Evolutionary conservation across 2,888 invertebrate species (phyloP), one percentile per base, ranked within the genome.

Genomic region (Acanthacorydalis orientalis): DNA sequence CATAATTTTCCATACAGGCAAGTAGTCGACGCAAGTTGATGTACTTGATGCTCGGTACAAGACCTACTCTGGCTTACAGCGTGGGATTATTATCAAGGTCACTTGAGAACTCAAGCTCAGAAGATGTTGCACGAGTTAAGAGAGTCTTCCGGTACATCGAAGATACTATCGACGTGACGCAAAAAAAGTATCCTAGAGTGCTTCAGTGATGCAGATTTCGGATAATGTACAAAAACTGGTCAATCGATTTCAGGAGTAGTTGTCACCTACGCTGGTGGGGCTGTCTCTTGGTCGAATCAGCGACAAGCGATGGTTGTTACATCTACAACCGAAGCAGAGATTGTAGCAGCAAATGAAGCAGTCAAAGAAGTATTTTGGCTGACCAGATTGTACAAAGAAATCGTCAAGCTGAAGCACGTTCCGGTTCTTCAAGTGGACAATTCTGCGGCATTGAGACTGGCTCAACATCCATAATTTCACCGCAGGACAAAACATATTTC

Each of bases 141-240:
- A 54, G 57, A 53, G 58, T 59, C 8, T 51, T 60, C 39, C 49
- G 57, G 7, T 60, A 60, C 46, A 48, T 59, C 23, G 50, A 52
- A 34, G 57, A 55, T 9, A 59, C 57, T 4, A 14, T 51, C 3
- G 50, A 57, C 46, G 31, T 47, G 7, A 56, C 55, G 4, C 54
- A 59, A 35, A 33, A 49, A 37, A 15, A 31, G 49, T 7, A 39
- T 47, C 39, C 42, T 56, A 8, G 53, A 55, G 32, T 51, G 52
- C 42, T 61, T 51, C 48, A 61, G 59, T 31, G 59, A 64, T 54
- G 59, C 61, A 33, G 60, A 64, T 52, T 62, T 57, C 50, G 60
- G 57, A 39, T 57, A 58, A 6, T 57, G 58, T 33, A 33, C 43
- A 31, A 53, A 48, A 33, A 58, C 58, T 15, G 49, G 51, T n/a